Percentiles rank a stretch among this genome's conserved stretches.
These are phyloP conservation scores for Trissolcus basalis DNA, from an alignment of 1,140 invertebrate genomes.

Conservation along the genomic window DNA sequence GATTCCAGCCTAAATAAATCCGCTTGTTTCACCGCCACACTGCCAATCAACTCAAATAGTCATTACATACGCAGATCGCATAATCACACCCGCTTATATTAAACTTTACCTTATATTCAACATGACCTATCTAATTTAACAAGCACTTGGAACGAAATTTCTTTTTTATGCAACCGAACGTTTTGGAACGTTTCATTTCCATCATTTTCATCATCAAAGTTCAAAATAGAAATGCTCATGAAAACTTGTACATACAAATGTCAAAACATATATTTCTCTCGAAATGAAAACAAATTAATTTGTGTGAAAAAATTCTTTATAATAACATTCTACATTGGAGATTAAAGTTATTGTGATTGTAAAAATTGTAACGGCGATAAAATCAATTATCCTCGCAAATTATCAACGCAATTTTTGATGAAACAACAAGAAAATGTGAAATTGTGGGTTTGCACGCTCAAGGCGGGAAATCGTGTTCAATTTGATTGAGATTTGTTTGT, in stretches of 20 bases:
- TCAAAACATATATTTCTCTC: no score
- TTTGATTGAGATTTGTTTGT: slow-evolving; percentile 35
- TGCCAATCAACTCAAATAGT: slow-evolving; percentile 42
- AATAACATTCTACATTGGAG: no score
- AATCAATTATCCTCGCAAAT: not conserved
- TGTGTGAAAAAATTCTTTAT: no score
- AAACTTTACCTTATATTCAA: slow-evolving; percentile 11
- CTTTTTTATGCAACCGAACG: no score
- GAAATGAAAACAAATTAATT: no score
- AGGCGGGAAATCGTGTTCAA: slow-evolving; percentile 19
- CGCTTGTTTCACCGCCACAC: slow-evolving; percentile 24
- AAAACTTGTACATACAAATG: no score
- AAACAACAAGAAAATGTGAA: not conserved
- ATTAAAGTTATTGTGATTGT: no score
- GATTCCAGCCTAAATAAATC: slow-evolving; percentile 36
- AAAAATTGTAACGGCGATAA: no score
- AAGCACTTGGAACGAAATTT: not conserved
- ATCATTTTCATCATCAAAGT: no score
- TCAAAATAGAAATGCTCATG: no score
- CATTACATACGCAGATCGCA: slow-evolving; percentile 20
- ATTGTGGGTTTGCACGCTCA: not conserved
- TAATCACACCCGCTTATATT: not conserved
- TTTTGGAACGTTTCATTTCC: no score
- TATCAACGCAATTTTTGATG: not conserved
- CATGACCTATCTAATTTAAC: not conserved